Evolutionary conservation across 2,113 vertebrate genomes (phyloP).

Genomic region (Sphyrna mokarran): DNA sequence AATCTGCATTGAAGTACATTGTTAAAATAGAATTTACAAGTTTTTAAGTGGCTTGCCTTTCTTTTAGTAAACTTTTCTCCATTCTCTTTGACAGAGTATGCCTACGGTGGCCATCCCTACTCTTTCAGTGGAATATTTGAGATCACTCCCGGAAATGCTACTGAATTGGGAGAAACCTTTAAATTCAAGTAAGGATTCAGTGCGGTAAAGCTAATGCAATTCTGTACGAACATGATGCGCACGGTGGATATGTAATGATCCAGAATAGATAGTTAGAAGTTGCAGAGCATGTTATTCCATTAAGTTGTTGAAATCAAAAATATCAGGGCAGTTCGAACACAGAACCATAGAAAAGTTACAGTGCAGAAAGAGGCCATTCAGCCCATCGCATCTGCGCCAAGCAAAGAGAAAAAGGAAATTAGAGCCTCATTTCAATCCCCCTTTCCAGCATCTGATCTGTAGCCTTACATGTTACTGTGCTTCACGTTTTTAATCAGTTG

Average conservation of each 20-base stretch:
- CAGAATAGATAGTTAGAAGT: not conserved
- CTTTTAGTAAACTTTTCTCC: slow-evolving; percentile 43
- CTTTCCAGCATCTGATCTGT: too few species aligned
- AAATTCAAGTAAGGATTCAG: slow-evolving; percentile 79
- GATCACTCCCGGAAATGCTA: slow-evolving; percentile 79
- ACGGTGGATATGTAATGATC: not conserved
- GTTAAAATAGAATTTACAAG: not conserved
- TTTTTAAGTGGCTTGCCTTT: not conserved
- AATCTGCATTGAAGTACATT: not conserved
- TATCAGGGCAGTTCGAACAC: not conserved
- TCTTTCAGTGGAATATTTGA: slow-evolving; percentile 92
- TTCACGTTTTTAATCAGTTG: too few species aligned
- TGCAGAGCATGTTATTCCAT: too few species aligned
- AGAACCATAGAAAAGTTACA: too few species aligned
- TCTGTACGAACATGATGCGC: not conserved
- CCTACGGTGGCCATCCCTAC: slow-evolving; percentile 88
- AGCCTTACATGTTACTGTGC: too few species aligned
- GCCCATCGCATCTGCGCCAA: too few species aligned
- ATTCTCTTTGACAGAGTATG: slow-evolving; percentile 70
- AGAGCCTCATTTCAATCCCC: too few species aligned
- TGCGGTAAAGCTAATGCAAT: not conserved
- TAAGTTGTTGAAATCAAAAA: not conserved
- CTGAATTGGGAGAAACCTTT: slow-evolving; percentile 87
- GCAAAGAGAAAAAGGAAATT: too few species aligned
- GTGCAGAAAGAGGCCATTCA: too few species aligned